Percentiles rank a stretch among this genome's conserved stretches.
Conservation (phyloP, 2,113 vertebrate species). For the Hypocryptadius cinnamomeus region DNA sequence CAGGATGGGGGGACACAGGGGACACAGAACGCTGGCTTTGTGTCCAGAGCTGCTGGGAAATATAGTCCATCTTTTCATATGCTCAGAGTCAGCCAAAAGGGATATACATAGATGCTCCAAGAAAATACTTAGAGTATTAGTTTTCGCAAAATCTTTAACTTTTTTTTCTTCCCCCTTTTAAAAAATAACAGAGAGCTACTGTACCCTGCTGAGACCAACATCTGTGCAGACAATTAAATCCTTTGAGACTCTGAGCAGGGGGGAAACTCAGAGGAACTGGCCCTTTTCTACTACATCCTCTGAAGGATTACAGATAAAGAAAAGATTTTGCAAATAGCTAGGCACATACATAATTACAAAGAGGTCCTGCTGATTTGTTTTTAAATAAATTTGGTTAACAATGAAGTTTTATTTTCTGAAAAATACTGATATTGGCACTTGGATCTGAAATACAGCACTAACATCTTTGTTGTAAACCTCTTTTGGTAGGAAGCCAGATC, state of each 20-base stretch:
- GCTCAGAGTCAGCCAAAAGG: not conserved
- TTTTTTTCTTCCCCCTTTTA: not conserved
- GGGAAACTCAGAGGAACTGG: conserved; percentile 29
- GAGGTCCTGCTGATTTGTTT: not conserved
- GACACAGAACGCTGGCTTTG: not conserved
- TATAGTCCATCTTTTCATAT: not conserved
- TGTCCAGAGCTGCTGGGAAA: not conserved
- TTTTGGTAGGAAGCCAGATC: not conserved
- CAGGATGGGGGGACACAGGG: not conserved
- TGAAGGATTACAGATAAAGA: conserved; percentile 35
- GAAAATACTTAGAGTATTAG: not conserved
- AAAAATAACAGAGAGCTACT: conserved; percentile 44
- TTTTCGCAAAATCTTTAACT: not conserved
- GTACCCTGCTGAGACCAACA: conserved; percentile 39
- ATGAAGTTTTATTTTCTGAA: conserved; percentile 23
- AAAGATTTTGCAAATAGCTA: conserved; percentile 32
- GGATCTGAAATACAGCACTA: not conserved
- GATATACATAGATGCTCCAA: not conserved
- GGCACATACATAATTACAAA: conserved; percentile 25
- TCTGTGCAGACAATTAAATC: conserved; percentile 58
- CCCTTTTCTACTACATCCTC: conserved; percentile 37
- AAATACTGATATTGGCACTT: not conserved
- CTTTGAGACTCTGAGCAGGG: not conserved
- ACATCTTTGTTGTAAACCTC: not conserved
- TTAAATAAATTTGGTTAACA: conserved; percentile 41